Percentiles rank a stretch among this genome's conserved stretches.
phyloP scores from a whole-genome alignment of 2,888 invertebrate species.

The Drosophila fulvimacula region DNA sequence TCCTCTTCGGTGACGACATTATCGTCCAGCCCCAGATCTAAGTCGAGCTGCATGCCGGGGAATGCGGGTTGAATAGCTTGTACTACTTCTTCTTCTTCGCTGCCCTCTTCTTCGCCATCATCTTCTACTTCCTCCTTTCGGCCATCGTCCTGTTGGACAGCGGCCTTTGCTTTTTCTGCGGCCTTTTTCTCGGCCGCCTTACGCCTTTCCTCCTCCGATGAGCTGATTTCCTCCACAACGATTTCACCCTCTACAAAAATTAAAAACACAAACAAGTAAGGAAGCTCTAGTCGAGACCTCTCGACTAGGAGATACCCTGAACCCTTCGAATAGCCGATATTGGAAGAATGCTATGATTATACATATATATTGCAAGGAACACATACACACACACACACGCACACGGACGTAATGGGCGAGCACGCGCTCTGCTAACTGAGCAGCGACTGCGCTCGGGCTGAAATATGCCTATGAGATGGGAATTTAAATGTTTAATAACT shows the following conservation, averaged over 20 bases:
- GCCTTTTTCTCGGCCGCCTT: constrained; percentile 37
- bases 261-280: too few relatives aligned
- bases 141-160: constrained; percentile 20
- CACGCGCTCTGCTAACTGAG: too few relatives aligned
- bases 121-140: constrained; percentile 46
- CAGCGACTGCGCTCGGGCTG: too few relatives aligned
- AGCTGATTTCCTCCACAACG: constrained; percentile 66
- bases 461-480: too few relatives aligned
- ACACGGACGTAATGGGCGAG: too few relatives aligned
- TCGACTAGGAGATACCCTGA: too few relatives aligned
- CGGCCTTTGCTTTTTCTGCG: constrained; percentile 39
- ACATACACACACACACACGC: too few relatives aligned
- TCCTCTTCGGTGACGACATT: constrained; percentile 47
- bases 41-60: constrained; percentile 50
- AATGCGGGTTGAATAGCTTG: constrained; percentile 19
- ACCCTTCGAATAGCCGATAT: too few relatives aligned
- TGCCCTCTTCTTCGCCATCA: constrained; percentile 61
- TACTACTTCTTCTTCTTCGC: constrained; percentile 68
- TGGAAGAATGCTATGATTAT: too few relatives aligned
- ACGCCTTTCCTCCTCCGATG: constrained; percentile 50
- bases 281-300: too few relatives aligned
- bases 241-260: constrained; percentile 65
- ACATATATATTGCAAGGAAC: too few relatives aligned
- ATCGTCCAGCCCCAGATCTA: constrained; percentile 55
- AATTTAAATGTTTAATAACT: too few relatives aligned